phyloP scores from a whole-genome alignment of 2,113 vertebrate genomes.

The Osmerus mordax region DNA sequence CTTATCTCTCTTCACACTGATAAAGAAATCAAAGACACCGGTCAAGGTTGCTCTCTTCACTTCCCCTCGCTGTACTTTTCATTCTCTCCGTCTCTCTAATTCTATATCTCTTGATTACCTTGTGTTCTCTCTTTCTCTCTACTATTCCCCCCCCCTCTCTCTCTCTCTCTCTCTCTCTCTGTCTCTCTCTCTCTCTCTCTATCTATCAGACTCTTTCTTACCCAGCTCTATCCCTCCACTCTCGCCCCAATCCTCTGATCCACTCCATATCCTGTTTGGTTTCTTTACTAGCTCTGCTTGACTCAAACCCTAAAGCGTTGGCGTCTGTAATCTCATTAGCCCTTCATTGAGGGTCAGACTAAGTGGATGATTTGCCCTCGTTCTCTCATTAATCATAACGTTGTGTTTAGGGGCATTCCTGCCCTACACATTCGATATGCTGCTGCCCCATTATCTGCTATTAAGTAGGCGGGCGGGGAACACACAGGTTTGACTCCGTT shows the following conservation, averaged over 20 bases:
- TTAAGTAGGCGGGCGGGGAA: constrained; percentile 46
- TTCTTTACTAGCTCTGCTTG: no score
- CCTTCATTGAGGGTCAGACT: constrained; percentile 23
- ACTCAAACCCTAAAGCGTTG: no score
- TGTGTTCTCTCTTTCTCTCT: no score
- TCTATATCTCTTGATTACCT: not conserved
- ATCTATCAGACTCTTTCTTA: no score
- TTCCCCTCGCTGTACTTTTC: not conserved
- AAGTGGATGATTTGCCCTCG: constrained; percentile 37
- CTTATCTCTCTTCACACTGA: not conserved
- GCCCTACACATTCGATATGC: constrained; percentile 34
- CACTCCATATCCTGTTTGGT: no score
- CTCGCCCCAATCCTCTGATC: no score
- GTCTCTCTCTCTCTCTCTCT: no score
- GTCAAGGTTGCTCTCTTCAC: not conserved
- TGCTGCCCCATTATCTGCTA: constrained; percentile 57
- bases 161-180: no score
- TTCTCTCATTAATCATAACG: constrained; percentile 55
- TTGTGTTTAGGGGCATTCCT: constrained; percentile 41
- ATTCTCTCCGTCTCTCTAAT: not conserved
- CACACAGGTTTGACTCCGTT: constrained; percentile 38
- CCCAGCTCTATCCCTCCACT: no score
- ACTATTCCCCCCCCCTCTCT: no score
- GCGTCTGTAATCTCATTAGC: constrained; percentile 1
- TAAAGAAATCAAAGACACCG: not conserved